phyloP scores from a whole-genome alignment of 2,113 vertebrate genomes.

The Amphilophus citrinellus region DNA sequence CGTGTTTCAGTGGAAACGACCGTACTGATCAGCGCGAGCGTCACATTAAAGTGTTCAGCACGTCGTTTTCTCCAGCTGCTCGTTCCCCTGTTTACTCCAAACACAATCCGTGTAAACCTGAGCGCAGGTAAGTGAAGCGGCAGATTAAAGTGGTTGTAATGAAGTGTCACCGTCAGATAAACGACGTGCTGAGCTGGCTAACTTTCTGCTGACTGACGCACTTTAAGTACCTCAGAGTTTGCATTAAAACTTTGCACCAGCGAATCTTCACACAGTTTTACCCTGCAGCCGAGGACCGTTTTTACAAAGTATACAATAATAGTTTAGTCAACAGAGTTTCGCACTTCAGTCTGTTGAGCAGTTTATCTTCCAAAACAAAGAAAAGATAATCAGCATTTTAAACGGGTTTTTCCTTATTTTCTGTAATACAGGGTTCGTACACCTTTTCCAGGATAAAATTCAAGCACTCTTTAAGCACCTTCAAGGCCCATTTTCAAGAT shows the following conservation, averaged over 20 bases:
- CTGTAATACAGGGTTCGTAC: too few species aligned
- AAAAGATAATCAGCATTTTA: not conserved
- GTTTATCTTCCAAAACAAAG: not conserved
- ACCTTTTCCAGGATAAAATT: too few species aligned
- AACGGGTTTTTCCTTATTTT: not conserved
- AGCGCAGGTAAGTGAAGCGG: constrained; percentile 5
- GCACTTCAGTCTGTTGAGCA: too few species aligned
- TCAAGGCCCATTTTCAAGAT: too few species aligned
- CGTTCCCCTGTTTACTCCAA: not conserved
- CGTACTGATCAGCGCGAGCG: too few species aligned
- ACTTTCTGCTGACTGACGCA: constrained; percentile 9
- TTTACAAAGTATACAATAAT: not conserved
- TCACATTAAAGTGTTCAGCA: not conserved
- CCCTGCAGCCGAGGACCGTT: not conserved
- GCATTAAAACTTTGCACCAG: not conserved
- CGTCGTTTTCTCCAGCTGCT: not conserved
- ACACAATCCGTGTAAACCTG: not conserved
- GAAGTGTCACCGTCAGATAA: constrained; percentile 15
- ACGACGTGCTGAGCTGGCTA: constrained; percentile 7
- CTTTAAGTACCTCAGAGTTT: constrained; percentile 4
- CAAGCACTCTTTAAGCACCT: too few species aligned
- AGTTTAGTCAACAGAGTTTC: not conserved
- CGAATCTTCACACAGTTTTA: not conserved
- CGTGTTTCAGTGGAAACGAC: not conserved
- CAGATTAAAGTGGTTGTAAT: constrained; percentile 11